phyloP scores from a whole-genome alignment of 2,113 vertebrate species.

The Strigops habroptila region DNA sequence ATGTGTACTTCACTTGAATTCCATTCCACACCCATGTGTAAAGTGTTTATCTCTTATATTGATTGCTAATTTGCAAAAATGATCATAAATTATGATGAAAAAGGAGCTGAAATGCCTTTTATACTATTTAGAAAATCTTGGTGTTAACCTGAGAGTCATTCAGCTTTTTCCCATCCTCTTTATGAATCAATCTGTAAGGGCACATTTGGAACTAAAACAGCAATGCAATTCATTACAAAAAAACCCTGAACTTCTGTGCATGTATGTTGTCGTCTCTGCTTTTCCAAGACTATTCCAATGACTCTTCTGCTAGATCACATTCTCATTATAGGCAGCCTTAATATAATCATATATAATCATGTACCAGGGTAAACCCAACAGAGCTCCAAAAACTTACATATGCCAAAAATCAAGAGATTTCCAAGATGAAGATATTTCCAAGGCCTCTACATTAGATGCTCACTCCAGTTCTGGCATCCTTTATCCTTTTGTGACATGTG shows the following conservation, averaged over 20 bases:
- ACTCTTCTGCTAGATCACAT: neutral
- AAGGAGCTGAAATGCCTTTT: neutral
- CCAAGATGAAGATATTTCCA: neutral
- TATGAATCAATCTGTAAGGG: neutral
- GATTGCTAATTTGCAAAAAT: neutral
- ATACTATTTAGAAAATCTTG: neutral
- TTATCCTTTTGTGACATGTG: neutral
- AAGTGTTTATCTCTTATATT: neutral
- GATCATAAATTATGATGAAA: neutral
- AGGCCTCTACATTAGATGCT: neutral
- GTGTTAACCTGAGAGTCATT: neutral
- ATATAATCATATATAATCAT: accelerated
- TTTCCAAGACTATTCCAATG: neutral
- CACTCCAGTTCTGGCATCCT: neutral
- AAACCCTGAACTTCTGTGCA: neutral
- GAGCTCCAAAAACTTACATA: neutral
- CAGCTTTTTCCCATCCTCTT: neutral
- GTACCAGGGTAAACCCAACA: neutral
- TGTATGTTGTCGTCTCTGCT: neutral
- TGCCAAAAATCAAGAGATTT: neutral
- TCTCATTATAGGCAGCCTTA: neutral
- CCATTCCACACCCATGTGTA: neutral
- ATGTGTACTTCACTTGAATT: neutral
- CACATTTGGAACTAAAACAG: neutral
- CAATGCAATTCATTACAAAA: neutral